These are phyloP conservation scores for Parambassis ranga DNA, from an alignment of 2,797 vertebrate species.

Conservation along the genomic window DNA sequence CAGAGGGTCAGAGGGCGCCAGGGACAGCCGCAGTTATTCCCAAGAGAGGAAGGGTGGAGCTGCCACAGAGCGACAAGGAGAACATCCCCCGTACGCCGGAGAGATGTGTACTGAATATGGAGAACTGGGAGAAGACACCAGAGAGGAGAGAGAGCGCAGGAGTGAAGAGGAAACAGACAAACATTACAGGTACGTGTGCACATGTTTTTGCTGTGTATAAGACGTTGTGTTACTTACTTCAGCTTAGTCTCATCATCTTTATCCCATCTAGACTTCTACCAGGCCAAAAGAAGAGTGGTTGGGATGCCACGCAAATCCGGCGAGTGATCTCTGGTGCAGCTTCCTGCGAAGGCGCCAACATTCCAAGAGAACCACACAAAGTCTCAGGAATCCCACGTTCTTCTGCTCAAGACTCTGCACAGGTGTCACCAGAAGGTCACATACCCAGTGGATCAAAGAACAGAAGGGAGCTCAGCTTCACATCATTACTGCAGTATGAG, in stretches of 20 bases:
- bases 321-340: slow-evolving; percentile 68
- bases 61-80: slow-evolving; percentile 57
- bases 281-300: slow-evolving; percentile 82
- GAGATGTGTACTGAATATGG: slow-evolving; percentile 23
- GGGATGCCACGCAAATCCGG: slow-evolving; percentile 76
- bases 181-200: slow-evolving; percentile 83
- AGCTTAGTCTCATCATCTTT: slow-evolving; percentile 24
- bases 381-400: slow-evolving; percentile 53
- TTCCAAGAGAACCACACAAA: slow-evolving; percentile 18
- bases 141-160: slow-evolving; percentile 31
- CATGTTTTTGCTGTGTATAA: not conserved
- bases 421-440: not conserved
- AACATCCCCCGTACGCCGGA: slow-evolving; percentile 52
- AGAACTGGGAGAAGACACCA: slow-evolving; percentile 52
- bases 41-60: not conserved
- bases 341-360: slow-evolving; percentile 1
- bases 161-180: slow-evolving; percentile 88
- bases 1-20: not conserved
- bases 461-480: slow-evolving; percentile 41
- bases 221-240: not conserved
- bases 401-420: slow-evolving; percentile 39
- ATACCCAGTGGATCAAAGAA: slow-evolving; percentile 10
- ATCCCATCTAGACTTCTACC: slow-evolving; percentile 89
- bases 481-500: not conserved
- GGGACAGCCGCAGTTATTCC: not conserved